phyloP scores from a whole-genome alignment of 2,888 invertebrate species.

The Lasioglossum leucozonium region DNA sequence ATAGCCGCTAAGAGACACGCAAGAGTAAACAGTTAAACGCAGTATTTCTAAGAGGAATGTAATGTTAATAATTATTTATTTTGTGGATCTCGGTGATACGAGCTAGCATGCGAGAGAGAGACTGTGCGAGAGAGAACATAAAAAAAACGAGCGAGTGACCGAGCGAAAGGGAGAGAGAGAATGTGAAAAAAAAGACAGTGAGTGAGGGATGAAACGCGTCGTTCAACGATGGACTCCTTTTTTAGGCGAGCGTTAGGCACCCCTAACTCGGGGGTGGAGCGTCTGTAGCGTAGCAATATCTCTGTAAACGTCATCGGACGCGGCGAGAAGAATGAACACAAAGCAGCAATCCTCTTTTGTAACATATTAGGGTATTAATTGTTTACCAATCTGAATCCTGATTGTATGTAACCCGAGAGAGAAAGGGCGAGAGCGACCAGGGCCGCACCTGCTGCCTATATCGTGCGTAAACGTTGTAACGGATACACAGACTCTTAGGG shows the following conservation, averaged over 20 bases:
- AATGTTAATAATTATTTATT: slow-evolving; percentile 84
- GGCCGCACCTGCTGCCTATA: slow-evolving; percentile 80
- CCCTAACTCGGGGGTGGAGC: slow-evolving; percentile 54
- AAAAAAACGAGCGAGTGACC: background rate
- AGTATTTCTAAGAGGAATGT: slow-evolving; percentile 84
- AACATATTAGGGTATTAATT: slow-evolving; percentile 81
- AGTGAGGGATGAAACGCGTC: slow-evolving; percentile 34
- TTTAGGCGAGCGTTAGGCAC: slow-evolving; percentile 69
- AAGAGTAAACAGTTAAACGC: slow-evolving; percentile 75
- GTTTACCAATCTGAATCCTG: slow-evolving; percentile 73
- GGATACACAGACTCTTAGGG: slow-evolving; percentile 58
- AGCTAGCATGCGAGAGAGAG: slow-evolving; percentile 17
- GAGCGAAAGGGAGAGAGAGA: slow-evolving; percentile 13
- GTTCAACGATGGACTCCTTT: slow-evolving; percentile 18
- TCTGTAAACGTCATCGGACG: slow-evolving; percentile 77
- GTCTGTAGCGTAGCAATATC: slow-evolving; percentile 77
- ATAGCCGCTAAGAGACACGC: slow-evolving; percentile 81
- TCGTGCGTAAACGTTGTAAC: slow-evolving; percentile 57
- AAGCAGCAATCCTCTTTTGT: slow-evolving; percentile 79
- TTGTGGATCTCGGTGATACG: slow-evolving; percentile 81
- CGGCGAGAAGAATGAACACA: slow-evolving; percentile 38
- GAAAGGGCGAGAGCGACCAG: slow-evolving; percentile 75
- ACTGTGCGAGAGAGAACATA: background rate
- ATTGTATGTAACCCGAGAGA: slow-evolving; percentile 74
- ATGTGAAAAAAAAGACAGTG: slow-evolving; percentile 26